Percentiles rank a stretch among this genome's conserved stretches.
These are phyloP conservation scores for Dipodomys merriami DNA, from an alignment of 2,113 vertebrate species.

Conservation along the genomic window DNA sequence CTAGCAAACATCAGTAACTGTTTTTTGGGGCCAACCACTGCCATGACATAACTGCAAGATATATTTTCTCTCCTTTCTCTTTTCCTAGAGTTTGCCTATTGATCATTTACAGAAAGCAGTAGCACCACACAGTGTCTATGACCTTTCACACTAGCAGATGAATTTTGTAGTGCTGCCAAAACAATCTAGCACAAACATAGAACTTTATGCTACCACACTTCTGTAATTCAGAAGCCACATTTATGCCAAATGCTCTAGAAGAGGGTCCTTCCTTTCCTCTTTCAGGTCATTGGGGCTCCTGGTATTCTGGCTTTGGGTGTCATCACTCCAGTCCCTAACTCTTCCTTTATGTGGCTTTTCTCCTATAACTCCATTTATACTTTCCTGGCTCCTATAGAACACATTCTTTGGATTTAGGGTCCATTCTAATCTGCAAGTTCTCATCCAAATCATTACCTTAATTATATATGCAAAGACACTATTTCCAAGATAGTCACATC, in stretches of 20 bases:
- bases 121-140: neutral
- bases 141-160: neutral
- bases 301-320: neutral
- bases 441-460: neutral
- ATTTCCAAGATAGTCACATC: neutral
- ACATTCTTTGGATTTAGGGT: neutral
- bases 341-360: neutral
- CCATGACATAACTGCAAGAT: neutral
- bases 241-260: neutral
- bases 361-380: neutral
- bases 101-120: neutral
- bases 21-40: neutral
- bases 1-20: neutral
- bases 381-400: neutral
- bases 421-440: neutral
- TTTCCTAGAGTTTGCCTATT: neutral
- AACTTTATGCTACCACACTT: neutral
- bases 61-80: neutral
- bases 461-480: neutral
- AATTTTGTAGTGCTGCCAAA: neutral
- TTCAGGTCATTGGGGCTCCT: neutral
- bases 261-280: neutral
- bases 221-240: neutral
- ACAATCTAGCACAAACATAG: neutral
- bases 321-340: neutral